These are phyloP conservation scores for Rhynchophorus ferrugineus DNA, from an alignment of 1,140 invertebrate genomes.

Conservation along the genomic window DNA sequence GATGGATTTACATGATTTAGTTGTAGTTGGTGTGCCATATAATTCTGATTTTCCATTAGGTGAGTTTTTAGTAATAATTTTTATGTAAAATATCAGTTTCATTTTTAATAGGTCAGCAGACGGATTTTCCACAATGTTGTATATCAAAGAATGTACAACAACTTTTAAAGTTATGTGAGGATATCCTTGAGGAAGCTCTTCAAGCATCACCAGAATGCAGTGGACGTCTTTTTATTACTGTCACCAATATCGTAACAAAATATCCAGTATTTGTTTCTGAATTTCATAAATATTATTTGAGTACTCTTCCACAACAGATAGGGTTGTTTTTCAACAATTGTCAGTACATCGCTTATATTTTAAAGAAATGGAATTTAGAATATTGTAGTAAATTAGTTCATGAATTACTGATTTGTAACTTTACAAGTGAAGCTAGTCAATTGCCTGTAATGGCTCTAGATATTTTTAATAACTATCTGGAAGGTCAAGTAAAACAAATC, in stretches of 20 bases:
- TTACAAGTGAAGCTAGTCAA: slow-evolving; percentile 34
- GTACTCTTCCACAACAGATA: slow-evolving; percentile 76
- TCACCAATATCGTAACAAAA: slow-evolving; percentile 67
- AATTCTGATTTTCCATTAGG: slow-evolving; percentile 23
- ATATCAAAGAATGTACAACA: slow-evolving; percentile 53
- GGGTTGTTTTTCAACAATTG: slow-evolving; percentile 93
- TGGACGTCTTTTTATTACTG: slow-evolving; percentile 61
- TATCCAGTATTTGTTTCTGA: slow-evolving; percentile 71
- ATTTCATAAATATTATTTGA: slow-evolving; percentile 68
- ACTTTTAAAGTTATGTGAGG: slow-evolving; percentile 60
- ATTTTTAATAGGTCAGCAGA: slow-evolving; percentile 9
- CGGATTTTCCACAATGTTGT: slow-evolving; percentile 46
- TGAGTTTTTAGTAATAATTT: slow-evolving; percentile 2
- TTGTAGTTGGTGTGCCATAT: slow-evolving; percentile 46
- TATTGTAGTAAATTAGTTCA: slow-evolving; percentile 13
- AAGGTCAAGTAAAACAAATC: slow-evolving; percentile 35
- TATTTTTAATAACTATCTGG: slow-evolving; percentile 36
- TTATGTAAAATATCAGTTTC: background rate
- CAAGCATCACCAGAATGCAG: slow-evolving; percentile 51
- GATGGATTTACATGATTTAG: slow-evolving; percentile 72
- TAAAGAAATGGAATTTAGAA: slow-evolving; percentile 48
- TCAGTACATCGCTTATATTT: slow-evolving; percentile 74
- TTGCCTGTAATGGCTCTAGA: slow-evolving; percentile 45
- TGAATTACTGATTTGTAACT: slow-evolving; percentile 8
- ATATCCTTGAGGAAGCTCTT: slow-evolving; percentile 63